Base-by-base conservation (phyloP, 2,888 invertebrate genomes). In the Tromatobia lineatoria region DNA sequence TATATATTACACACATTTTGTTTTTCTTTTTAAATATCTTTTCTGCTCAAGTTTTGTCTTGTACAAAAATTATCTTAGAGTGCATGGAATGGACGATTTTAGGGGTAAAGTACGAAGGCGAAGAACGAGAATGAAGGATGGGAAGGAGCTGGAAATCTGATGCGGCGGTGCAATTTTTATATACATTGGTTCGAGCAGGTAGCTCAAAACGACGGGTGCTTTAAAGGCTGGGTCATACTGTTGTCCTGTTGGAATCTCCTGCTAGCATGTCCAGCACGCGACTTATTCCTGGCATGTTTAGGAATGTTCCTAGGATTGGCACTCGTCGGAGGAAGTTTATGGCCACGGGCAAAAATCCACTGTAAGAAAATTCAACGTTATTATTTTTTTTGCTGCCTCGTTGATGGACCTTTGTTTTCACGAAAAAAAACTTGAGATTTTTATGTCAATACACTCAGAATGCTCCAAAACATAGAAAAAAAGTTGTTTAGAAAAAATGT, bases 311-410 rank as follows among this genome's bases (percentile, higher is more conserved):
- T 82, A 99, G 93, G 8, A 99, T 95, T 75, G 99, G 99, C 84
- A 99, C 96, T 94, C 99, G 96, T 91, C 99, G 95, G 88, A 99
- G 94, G 94, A 99, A 99, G 94, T 99, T 99, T 54, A 99, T 96
- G 52, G 98, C 99, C 8, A 99, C 98, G 23, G 99, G 99, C 94
- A 99, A 96, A 94, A 99, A 99, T 29, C 99, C 99, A 94, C 99
- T 99, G 95, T 82, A 96, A 95, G 82, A 59, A 57, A 67, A 67
- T 10, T 73, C 10, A 34, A 71, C 8, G 13, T 38, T 69, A 57
- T 20, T 42, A 42, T 69, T 29, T n/a, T n/a, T n/a, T n/a, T n/a
- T n/a, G n/a, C n/a, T 34, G 57, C 34, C 23, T 54, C 10, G 23
- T 42, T 34, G 4, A 34, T 1, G 34, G 7, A 4, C 29, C 4